A percentile compares a stretch with the other conserved stretches of the same genome.
phyloP scores from a whole-genome alignment of 2,113 vertebrate genomes.

The Vombatus ursinus region DNA sequence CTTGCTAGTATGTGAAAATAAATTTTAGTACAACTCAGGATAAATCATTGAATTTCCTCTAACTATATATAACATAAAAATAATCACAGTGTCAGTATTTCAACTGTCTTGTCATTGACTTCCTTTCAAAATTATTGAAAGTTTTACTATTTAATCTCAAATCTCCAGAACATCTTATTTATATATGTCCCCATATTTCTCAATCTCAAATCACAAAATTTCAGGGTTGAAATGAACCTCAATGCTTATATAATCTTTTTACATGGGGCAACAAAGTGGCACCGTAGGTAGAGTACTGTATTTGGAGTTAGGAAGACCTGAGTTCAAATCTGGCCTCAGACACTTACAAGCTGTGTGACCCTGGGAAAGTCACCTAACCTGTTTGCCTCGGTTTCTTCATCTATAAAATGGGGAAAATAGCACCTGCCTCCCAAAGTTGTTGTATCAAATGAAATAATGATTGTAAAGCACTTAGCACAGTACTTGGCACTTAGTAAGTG shows the following conservation, averaged over 20 bases:
- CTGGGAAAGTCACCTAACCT: too few species aligned
- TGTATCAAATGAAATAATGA: neutral
- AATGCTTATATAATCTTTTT: neutral
- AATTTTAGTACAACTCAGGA: neutral
- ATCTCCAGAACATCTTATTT: neutral
- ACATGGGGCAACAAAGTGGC: neutral
- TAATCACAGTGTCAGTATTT: neutral
- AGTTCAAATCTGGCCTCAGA: too few species aligned
- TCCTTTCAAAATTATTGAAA: neutral
- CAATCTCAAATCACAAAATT: neutral
- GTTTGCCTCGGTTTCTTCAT: too few species aligned
- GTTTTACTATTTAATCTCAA: neutral
- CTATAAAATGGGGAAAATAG: too few species aligned
- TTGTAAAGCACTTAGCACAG: neutral
- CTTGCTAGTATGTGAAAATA: neutral
- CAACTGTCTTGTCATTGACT: neutral
- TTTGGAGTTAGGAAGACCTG: neutral
- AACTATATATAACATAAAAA: neutral
- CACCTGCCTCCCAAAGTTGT: neutral
- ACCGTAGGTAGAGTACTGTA: neutral
- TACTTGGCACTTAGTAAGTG: neutral
- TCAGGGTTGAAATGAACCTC: neutral
- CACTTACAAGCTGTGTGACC: too few species aligned
- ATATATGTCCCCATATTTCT: neutral
- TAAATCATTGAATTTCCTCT: neutral